These are phyloP conservation scores for Melipona quadrifasciata DNA, from an alignment of 1,140 invertebrate species.

Conservation along the genomic window DNA sequence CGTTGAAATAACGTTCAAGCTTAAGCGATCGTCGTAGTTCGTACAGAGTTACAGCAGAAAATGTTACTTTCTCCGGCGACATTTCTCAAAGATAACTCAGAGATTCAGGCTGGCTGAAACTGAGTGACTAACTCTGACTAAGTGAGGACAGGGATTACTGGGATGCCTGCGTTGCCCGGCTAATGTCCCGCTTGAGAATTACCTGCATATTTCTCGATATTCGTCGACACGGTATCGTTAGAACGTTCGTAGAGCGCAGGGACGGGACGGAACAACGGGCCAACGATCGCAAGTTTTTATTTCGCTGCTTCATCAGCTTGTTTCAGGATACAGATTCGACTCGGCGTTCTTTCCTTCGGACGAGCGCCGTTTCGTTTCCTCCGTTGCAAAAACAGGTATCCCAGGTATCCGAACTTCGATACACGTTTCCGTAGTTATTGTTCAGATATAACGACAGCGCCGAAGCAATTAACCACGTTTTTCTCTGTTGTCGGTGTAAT, in stretches of 20 bases:
- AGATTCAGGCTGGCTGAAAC: neutral
- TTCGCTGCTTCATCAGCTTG: constrained; percentile 5
- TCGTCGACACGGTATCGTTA: neutral
- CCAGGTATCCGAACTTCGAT: constrained; percentile 19
- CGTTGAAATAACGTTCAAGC: neutral
- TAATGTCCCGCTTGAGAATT: constrained; percentile 3
- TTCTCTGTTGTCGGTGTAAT: constrained; percentile 7
- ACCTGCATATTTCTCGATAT: constrained; percentile 6
- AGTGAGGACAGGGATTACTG: neutral
- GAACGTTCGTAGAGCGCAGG: neutral
- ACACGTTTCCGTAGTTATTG: neutral
- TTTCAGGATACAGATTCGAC: too few species aligned
- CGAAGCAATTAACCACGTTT: constrained; percentile 21
- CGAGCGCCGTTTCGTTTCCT: constrained; percentile 8
- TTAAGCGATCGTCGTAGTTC: too few species aligned
- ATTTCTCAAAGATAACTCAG: neutral
- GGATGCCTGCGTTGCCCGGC: too few species aligned
- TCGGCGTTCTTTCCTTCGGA: neutral
- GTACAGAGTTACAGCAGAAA: neutral
- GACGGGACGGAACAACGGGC: neutral
- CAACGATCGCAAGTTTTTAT: constrained; percentile 29
- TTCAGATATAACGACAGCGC: neutral
- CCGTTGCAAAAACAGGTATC: neutral
- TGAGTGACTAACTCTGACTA: neutral
- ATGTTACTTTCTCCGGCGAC: neutral